Evolutionary conservation across 1,140 invertebrate genomes (phyloP).

Genomic region (Macrobrachium rosenbergii): DNA sequence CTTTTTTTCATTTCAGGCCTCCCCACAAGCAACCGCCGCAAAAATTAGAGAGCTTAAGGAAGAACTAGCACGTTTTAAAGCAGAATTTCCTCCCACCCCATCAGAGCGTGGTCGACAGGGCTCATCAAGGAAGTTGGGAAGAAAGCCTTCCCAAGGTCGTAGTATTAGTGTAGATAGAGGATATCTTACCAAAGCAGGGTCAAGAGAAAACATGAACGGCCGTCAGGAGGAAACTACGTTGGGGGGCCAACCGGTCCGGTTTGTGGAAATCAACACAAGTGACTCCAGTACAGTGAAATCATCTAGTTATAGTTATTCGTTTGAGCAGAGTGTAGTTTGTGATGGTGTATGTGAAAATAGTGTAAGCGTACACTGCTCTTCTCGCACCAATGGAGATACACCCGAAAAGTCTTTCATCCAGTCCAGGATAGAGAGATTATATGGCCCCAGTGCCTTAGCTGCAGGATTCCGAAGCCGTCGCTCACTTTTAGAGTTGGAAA

Average conservation of each 20-base stretch:
- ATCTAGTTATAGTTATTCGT: conserved; percentile 50
- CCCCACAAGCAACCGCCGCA: conserved; percentile 61
- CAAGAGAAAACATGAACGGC: conserved; percentile 42
- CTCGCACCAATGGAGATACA: conserved; percentile 48
- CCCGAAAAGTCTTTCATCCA: conserved; percentile 82
- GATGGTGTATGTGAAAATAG: conserved; percentile 6
- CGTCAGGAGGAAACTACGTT: conserved; percentile 2
- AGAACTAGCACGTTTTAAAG: conserved; percentile 56
- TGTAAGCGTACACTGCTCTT: conserved; percentile 4
- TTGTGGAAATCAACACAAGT: conserved; percentile 50
- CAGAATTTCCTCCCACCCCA: conserved; percentile 53
- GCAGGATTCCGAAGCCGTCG: conserved; percentile 79
- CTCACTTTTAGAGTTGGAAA: conserved; percentile 59
- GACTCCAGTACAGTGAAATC: conserved; percentile 29
- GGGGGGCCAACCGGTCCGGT: conserved; percentile 6
- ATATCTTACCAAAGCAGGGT: conserved; percentile 54
- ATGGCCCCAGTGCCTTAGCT: conserved; percentile 86
- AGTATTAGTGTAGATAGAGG: conserved; percentile 62
- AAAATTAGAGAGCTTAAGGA: conserved; percentile 61
- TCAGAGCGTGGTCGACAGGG: conserved; percentile 55
- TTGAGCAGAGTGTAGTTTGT: conserved; percentile 17
- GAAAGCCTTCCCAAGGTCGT: conserved; percentile 44
- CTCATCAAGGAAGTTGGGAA: conserved; percentile 40
- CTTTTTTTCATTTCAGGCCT: conserved; percentile 26
- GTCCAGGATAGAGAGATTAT: conserved; percentile 87